phyloP scores from a whole-genome alignment of 2,113 vertebrate species.

The Mugil cephalus region DNA sequence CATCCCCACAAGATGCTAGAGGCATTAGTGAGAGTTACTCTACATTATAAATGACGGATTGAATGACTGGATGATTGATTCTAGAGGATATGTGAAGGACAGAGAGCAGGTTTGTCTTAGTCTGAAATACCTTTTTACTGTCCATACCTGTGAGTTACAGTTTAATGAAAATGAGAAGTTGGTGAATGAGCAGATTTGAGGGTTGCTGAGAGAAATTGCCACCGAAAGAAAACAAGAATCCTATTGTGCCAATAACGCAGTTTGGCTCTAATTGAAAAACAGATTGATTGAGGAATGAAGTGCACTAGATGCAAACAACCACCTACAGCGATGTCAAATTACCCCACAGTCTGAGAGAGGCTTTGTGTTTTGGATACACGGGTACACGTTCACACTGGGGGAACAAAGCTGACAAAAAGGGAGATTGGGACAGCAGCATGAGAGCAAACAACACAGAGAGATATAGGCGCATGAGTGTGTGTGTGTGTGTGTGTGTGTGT shows the following conservation, averaged over 20 bases:
- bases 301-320: constrained; percentile 33
- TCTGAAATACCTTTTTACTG: too few relatives aligned
- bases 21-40: too few relatives aligned
- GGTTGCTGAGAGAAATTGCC: background rate
- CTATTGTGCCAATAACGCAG: constrained; percentile 25
- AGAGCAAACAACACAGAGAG: constrained; percentile 26
- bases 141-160: too few relatives aligned
- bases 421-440: constrained; percentile 33
- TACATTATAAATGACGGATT: too few relatives aligned
- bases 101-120: too few relatives aligned
- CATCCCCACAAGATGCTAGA: too few relatives aligned
- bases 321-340: constrained; percentile 11
- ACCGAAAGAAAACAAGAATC: constrained; percentile 13
- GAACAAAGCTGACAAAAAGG: constrained; percentile 28
- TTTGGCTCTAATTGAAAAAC: constrained; percentile 34
- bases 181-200: background rate
- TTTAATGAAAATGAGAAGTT: too few relatives aligned
- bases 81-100: too few relatives aligned
- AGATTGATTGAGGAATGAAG: constrained; percentile 11
- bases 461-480: constrained; percentile 7
- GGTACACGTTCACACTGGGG: constrained; percentile 12
- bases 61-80: too few relatives aligned
- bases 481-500: too few relatives aligned
- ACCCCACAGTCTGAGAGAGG: background rate
- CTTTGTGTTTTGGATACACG: background rate